Conservation (phyloP, 2,797 vertebrate species). For the Masticophis lateralis region DNA sequence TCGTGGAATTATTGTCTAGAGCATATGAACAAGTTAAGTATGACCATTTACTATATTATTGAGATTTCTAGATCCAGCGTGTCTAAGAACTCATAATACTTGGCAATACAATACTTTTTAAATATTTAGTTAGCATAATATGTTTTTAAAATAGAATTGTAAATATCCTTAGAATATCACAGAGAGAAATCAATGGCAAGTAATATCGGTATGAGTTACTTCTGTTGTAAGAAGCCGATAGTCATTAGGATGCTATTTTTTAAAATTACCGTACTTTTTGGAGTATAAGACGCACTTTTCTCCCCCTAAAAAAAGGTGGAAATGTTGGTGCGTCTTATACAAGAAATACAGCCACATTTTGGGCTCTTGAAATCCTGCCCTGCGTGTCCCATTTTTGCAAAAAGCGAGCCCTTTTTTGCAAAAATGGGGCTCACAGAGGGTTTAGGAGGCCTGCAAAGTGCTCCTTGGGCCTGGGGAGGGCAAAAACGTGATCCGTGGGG, state of each 20-base stretch:
- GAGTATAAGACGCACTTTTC: no score
- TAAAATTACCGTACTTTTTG: background rate
- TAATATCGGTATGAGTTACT: slow-evolving; percentile 39
- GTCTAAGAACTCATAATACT: background rate
- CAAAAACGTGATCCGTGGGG: no score
- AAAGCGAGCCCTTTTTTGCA: no score
- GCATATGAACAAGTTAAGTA: background rate
- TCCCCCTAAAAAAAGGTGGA: no score
- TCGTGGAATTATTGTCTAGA: background rate
- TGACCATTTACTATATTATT: slow-evolving; percentile 24
- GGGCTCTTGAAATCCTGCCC: no score
- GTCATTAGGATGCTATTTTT: slow-evolving; percentile 35
- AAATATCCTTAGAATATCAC: slow-evolving; percentile 20
- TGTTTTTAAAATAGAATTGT: background rate
- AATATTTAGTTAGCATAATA: slow-evolving; percentile 34
- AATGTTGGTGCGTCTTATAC: no score
- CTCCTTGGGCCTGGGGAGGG: no score
- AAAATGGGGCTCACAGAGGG: no score
- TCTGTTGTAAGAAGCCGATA: slow-evolving; percentile 39
- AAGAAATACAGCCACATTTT: no score
- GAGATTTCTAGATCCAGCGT: background rate
- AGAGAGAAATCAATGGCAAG: slow-evolving; percentile 1
- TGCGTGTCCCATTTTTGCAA: no score
- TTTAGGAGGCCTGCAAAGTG: no score
- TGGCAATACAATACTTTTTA: background rate